A percentile compares a stretch with the other conserved stretches of the same genome.
These are phyloP conservation scores for Pituophis catenifer DNA, from an alignment of 2,113 vertebrate genomes.

Conservation along the genomic window DNA sequence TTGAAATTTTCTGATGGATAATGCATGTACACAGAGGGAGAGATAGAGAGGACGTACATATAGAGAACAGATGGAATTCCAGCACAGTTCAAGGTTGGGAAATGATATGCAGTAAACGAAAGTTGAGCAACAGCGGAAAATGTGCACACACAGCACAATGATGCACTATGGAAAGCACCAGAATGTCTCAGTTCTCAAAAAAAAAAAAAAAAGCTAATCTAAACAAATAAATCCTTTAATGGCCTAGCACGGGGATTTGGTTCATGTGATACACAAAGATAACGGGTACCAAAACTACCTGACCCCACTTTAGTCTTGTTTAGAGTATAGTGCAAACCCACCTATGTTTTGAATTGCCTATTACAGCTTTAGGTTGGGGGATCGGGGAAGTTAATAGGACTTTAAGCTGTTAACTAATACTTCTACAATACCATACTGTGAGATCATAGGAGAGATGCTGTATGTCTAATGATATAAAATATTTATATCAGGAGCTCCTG, in stretches of 20 bases:
- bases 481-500: background rate
- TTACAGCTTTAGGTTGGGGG: background rate
- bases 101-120: background rate
- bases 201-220: background rate
- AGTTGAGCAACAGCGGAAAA: background rate
- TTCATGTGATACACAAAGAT: background rate
- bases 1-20: background rate
- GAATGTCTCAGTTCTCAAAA: background rate
- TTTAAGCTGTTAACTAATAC: background rate
- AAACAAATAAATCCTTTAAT: background rate
- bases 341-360: background rate
- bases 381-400: background rate
- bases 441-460: background rate
- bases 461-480: background rate
- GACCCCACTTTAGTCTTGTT: background rate
- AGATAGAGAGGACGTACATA: background rate
- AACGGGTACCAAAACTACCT: background rate
- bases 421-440: background rate
- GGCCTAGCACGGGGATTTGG: background rate
- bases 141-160: background rate
- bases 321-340: background rate
- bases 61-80: background rate
- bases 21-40: background rate
- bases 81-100: background rate
- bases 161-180: background rate